Percentiles rank a stretch among this genome's conserved stretches.
Evolutionary conservation across 2,888 invertebrate genomes (phyloP).

Genomic region (Leptopilina syphax): DNA sequence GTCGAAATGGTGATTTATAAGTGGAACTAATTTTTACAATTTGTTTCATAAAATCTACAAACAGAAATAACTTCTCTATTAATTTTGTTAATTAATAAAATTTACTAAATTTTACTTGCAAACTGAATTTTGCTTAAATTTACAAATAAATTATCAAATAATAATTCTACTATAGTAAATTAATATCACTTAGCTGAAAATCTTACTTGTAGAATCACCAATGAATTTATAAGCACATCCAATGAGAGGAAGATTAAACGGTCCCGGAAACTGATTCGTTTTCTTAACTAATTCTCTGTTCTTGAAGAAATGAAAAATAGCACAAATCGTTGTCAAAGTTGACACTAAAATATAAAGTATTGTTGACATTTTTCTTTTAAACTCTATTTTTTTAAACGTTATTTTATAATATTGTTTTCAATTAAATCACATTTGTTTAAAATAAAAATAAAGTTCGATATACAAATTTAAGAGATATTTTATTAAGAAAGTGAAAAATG

Average conservation of each 20-base stretch:
- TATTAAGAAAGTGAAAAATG: no score
- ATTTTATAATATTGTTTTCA: no score
- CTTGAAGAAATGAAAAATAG: neutral
- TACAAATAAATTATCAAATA: no score
- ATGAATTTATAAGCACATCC: neutral
- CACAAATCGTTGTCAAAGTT: neutral
- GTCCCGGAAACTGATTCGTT: neutral
- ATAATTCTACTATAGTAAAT: neutral
- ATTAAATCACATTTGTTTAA: no score
- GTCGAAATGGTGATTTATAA: neutral
- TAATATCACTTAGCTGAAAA: neutral
- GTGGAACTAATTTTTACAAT: conserved; percentile 36
- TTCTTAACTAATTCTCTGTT: conserved; percentile 1
- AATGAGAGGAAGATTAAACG: neutral
- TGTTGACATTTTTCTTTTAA: neutral
- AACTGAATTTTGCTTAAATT: neutral
- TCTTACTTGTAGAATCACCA: neutral
- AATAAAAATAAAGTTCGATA: no score
- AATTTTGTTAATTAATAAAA: neutral
- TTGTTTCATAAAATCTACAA: conserved; percentile 38
- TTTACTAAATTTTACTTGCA: neutral
- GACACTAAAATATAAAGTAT: neutral
- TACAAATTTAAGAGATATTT: no score
- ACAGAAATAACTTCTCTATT: neutral
- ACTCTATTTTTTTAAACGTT: no score